Conservation (phyloP, 2,797 vertebrate genomes). For the Onychomys leucogaster region DNA sequence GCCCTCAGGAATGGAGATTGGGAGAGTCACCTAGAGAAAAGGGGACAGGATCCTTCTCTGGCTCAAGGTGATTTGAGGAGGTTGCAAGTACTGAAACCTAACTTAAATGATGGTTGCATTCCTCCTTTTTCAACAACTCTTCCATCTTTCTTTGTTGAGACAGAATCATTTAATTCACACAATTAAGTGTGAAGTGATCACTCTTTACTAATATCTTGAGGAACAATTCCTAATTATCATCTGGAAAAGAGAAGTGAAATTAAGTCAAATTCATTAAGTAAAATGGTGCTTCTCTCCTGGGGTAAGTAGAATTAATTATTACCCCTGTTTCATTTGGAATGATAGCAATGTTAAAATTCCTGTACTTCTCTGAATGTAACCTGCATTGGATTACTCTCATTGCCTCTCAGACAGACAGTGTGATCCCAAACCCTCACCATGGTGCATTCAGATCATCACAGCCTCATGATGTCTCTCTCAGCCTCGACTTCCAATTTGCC, state of each 20-base stretch:
- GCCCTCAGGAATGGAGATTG: not conserved
- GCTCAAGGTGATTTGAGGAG: not conserved
- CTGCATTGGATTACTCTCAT: not conserved
- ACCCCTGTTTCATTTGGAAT: not conserved
- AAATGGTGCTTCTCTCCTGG: not conserved
- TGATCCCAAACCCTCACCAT: not conserved
- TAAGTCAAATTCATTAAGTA: not conserved
- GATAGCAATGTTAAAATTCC: not conserved
- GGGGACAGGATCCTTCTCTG: not conserved
- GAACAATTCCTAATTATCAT: not conserved
- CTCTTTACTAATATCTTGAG: not conserved
- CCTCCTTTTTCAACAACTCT: not conserved
- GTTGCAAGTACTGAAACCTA: not conserved
- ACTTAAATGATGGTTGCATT: not conserved
- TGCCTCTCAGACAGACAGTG: not conserved
- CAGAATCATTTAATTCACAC: not conserved
- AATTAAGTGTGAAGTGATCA: not conserved
- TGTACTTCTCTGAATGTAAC: not conserved
- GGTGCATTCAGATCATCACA: not conserved
- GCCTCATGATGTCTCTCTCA: not conserved
- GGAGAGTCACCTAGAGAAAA: not conserved
- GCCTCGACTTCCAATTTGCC: not conserved
- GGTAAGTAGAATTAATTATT: not conserved
- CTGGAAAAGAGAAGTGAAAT: conserved; percentile 2
- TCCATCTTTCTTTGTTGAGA: not conserved